These are phyloP conservation scores for Pundamilia nyererei DNA, from an alignment of 2,113 vertebrate genomes.

Conservation along the genomic window DNA sequence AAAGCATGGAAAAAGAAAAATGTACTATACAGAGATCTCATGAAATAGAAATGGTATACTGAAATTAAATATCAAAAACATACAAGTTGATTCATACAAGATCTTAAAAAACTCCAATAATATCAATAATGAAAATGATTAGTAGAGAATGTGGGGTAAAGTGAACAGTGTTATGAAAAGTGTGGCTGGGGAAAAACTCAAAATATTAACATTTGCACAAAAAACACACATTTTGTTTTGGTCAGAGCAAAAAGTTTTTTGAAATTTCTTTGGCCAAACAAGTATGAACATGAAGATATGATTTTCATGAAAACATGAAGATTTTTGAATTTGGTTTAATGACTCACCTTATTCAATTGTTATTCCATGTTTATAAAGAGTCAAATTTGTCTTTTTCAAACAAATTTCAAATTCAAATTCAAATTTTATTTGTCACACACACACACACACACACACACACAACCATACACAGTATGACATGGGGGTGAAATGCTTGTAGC, in stretches of 20 bases:
- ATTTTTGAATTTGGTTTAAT: neutral
- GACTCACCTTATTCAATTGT: neutral
- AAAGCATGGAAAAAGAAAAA: neutral
- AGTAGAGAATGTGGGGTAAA: neutral
- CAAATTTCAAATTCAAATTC: fast-evolving
- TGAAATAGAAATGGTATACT: neutral
- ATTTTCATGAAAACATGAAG: fast-evolving
- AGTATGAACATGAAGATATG: fast-evolving
- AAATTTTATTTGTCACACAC: no score
- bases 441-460: no score
- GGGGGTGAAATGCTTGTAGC: no score
- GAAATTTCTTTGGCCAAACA: neutral
- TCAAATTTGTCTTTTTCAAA: neutral
- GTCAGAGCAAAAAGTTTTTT: neutral
- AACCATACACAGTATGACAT: no score
- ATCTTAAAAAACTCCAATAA: neutral
- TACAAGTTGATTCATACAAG: neutral
- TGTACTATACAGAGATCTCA: neutral
- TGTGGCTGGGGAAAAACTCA: neutral
- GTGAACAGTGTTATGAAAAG: neutral
- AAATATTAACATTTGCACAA: neutral
- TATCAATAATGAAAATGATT: neutral
- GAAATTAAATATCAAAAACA: neutral
- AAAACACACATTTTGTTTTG: neutral
- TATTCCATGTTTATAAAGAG: neutral